phyloP scores from a whole-genome alignment of 2,797 vertebrate species.

The Geotrypetes seraphini region DNA sequence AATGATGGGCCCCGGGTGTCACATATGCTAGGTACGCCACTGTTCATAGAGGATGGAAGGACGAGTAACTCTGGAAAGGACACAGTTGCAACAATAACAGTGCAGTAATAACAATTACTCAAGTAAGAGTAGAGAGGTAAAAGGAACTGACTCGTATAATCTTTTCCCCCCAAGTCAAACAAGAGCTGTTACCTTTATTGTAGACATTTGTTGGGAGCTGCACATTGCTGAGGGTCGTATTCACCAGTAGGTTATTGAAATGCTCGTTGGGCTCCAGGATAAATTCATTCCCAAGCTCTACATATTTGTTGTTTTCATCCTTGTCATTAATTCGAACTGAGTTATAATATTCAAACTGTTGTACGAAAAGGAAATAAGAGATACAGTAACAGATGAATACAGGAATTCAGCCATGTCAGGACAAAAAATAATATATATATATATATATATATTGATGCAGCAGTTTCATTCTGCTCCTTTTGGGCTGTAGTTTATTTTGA shows the following conservation, averaged over 20 bases:
- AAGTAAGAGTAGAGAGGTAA: neutral
- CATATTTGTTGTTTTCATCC: slow-evolving; percentile 64
- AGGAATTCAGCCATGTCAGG: too few species aligned
- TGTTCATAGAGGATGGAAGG: neutral
- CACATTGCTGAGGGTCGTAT: slow-evolving; percentile 75
- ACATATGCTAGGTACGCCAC: too few species aligned
- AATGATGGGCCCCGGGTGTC: too few species aligned
- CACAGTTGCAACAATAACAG: neutral
- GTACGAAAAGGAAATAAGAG: too few species aligned
- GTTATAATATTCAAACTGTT: slow-evolving; percentile 88
- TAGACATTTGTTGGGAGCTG: slow-evolving; percentile 94
- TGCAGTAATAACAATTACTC: accelerated
- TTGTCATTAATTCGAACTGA: slow-evolving; percentile 75
- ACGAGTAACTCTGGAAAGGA: too few species aligned
- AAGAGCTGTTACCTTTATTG: slow-evolving; percentile 78
- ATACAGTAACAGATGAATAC: too few species aligned
- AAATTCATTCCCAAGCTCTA: slow-evolving; percentile 80
- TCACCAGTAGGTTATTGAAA: slow-evolving; percentile 80
- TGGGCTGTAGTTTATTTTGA: too few species aligned
- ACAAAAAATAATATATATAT: too few species aligned
- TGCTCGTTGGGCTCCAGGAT: slow-evolving; percentile 79
- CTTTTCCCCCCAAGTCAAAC: neutral
- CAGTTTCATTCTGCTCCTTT: too few species aligned
- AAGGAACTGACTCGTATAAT: neutral
- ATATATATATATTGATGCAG: too few species aligned